Conservation (phyloP, 2,113 vertebrate genomes). For the Cyrtonyx montezumae region DNA sequence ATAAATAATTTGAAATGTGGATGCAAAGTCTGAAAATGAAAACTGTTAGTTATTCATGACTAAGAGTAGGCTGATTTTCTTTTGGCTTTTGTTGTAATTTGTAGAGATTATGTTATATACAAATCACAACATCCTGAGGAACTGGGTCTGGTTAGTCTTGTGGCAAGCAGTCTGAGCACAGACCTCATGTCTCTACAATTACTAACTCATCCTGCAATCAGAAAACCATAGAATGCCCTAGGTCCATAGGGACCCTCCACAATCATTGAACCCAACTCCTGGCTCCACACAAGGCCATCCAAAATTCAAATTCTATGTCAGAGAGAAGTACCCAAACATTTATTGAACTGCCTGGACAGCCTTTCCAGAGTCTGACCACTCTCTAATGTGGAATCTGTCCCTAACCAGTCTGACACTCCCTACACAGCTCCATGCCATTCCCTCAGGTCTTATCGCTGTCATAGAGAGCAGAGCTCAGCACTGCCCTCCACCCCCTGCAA, state of each 20-base stretch:
- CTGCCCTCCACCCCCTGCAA: background rate
- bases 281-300: no score
- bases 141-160: background rate
- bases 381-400: background rate
- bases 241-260: no score
- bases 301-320: background rate
- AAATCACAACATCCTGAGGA: background rate
- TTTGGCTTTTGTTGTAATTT: background rate
- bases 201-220: background rate
- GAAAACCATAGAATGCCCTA: no score
- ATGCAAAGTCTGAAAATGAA: background rate
- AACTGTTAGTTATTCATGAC: background rate
- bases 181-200: background rate
- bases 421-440: no score
- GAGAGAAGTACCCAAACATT: background rate
- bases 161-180: background rate
- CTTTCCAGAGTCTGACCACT: no score
- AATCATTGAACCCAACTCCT: no score
- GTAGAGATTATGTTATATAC: background rate
- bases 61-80: background rate
- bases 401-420: background rate
- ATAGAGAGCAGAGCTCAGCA: background rate
- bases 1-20: background rate
- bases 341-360: background rate
- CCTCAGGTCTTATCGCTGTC: no score